Conservation (phyloP, 1,140 invertebrate species). For the Branchinecta lindahli region DNA sequence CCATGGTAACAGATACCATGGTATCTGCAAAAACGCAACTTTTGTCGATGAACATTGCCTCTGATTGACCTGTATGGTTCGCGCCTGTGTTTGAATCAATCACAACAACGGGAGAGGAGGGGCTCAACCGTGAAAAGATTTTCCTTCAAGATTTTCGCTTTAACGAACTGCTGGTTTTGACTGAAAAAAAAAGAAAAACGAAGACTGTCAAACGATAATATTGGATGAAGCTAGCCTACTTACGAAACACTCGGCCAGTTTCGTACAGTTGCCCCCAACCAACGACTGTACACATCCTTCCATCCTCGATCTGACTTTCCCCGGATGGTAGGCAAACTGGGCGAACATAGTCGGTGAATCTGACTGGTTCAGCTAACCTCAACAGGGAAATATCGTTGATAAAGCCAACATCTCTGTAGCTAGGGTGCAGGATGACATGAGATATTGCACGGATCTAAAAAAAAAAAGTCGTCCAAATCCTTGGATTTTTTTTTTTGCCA, state of each 20-base stretch:
- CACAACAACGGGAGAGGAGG: too few species aligned
- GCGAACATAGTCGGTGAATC: slow-evolving; percentile 54
- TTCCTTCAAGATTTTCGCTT: too few species aligned
- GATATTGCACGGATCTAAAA: slow-evolving; percentile 35
- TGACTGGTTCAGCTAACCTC: slow-evolving; percentile 42
- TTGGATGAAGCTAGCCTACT: slow-evolving; percentile 33
- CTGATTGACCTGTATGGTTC: too few species aligned
- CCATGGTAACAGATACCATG: too few species aligned
- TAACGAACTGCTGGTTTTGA: too few species aligned
- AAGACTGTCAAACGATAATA: too few species aligned
- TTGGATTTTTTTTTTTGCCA: too few species aligned
- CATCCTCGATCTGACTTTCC: slow-evolving; percentile 34
- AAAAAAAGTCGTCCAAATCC: background rate
- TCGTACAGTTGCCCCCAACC: slow-evolving; percentile 70
- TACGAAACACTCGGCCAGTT: slow-evolving; percentile 60
- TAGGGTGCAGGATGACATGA: slow-evolving; percentile 52
- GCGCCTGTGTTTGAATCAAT: too few species aligned
- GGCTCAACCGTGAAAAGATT: too few species aligned
- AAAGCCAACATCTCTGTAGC: slow-evolving; percentile 57
- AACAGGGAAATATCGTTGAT: slow-evolving; percentile 63
- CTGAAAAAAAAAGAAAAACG: too few species aligned
- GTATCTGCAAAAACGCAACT: too few species aligned
- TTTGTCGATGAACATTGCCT: too few species aligned
- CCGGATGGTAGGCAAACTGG: slow-evolving; percentile 50
- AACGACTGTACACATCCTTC: slow-evolving; percentile 53